These are phyloP conservation scores for Elegia similella DNA, from an alignment of 2,888 invertebrate species.

Conservation along the genomic window DNA sequence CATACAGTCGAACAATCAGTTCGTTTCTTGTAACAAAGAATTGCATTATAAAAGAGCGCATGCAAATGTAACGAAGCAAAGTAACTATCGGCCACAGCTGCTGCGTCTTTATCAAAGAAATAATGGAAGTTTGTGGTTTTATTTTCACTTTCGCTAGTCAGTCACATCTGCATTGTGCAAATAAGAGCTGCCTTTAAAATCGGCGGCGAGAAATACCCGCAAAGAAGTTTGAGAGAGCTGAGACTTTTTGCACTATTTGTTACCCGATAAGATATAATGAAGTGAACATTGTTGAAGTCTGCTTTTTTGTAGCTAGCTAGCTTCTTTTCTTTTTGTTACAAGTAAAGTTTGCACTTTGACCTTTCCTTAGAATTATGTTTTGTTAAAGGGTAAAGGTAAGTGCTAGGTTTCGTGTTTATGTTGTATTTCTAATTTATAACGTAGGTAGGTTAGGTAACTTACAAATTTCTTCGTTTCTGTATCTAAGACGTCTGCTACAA, in stretches of 20 bases:
- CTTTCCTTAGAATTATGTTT: not conserved
- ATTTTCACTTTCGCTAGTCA: slow-evolving; percentile 50
- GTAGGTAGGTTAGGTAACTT: too few species aligned
- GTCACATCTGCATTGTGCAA: slow-evolving; percentile 59
- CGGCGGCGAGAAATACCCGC: slow-evolving; percentile 35
- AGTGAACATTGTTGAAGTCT: not conserved
- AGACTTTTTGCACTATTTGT: not conserved
- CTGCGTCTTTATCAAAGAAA: slow-evolving; percentile 62
- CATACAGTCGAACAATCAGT: slow-evolving; percentile 45
- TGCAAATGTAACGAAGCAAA: slow-evolving; percentile 51
- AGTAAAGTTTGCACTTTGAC: not conserved
- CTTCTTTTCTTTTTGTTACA: not conserved
- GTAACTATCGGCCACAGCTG: slow-evolving; percentile 71
- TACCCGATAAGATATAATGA: not conserved
- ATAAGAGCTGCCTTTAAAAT: slow-evolving; percentile 47
- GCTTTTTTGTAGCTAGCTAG: not conserved
- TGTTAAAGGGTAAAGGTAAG: not conserved
- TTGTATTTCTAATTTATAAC: too few species aligned
- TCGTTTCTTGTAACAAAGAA: slow-evolving; percentile 48
- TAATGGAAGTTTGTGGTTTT: slow-evolving; percentile 54
- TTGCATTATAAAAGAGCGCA: slow-evolving; percentile 49
- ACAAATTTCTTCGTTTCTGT: too few species aligned
- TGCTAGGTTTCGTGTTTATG: too few species aligned
- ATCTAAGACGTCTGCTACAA: too few species aligned
- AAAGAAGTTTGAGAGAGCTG: not conserved